A percentile compares a stretch with the other conserved stretches of the same genome.
These are phyloP conservation scores for Bergia puertoricense DNA, from an alignment of 92 coral and sea anemone genomes.

Conservation along the genomic window DNA sequence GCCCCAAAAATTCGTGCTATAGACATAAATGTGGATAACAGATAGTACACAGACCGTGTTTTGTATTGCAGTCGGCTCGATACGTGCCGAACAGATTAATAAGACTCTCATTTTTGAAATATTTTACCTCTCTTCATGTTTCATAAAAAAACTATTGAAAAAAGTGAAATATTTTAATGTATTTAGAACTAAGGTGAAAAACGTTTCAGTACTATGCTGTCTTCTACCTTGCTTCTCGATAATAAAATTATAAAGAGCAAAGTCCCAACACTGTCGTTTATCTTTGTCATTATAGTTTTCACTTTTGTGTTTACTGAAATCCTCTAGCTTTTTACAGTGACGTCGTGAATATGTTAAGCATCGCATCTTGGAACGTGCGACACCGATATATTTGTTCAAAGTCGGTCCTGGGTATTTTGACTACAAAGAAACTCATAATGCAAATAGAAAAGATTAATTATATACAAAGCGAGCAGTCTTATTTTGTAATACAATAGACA, in stretches of 20 bases:
- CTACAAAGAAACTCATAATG: slow-evolving; percentile 13
- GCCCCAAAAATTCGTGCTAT: too few relatives aligned
- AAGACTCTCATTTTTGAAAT: too few relatives aligned
- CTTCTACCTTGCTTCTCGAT: neutral
- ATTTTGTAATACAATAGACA: slow-evolving; percentile 14
- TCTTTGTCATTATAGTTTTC: neutral
- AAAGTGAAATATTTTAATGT: neutral
- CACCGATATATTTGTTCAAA: neutral
- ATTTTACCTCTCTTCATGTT: too few relatives aligned
- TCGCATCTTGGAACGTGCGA: neutral
- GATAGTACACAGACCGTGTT: too few relatives aligned
- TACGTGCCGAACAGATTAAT: too few relatives aligned
- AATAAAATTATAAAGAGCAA: neutral
- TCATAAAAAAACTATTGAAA: neutral
- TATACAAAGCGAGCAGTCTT: neutral
- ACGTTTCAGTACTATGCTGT: neutral
- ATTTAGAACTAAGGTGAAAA: neutral
- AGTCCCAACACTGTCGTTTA: neutral
- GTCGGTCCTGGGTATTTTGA: neutral
- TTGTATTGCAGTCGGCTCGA: too few relatives aligned
- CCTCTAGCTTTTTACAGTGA: neutral
- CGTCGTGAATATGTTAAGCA: neutral
- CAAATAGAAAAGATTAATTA: neutral
- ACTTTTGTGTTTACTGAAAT: neutral
- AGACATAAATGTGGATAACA: too few relatives aligned